Base-by-base conservation (phyloP, 2,113 vertebrate genomes). In the Acinonyx jubatus region DNA sequence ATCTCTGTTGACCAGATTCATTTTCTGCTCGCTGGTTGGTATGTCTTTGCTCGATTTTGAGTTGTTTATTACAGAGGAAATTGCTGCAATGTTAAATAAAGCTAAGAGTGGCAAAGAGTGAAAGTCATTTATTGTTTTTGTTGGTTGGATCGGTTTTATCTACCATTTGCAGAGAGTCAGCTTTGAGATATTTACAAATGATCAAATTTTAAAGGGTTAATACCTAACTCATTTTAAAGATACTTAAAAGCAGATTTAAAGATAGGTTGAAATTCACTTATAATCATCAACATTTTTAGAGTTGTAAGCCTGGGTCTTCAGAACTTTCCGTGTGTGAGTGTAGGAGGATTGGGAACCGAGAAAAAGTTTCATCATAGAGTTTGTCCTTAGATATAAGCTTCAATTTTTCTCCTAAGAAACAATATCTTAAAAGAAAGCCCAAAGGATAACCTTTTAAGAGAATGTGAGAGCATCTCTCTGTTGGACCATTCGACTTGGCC, bases 401-500 rank as follows among this genome's bases (percentile, higher is more conserved):
- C 94, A 89, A 36, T 96, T 94, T 97, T 81, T 80, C 78, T 93
- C 68, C 63, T 84, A 96, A 94, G 82, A 97, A 97, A 90, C 85
- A 97, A 71, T 91, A 96, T 80, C 83, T 98, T 73, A 87, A 89
- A 96, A 96, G 86, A 97, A 94, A 94, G 69, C 85, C 82, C 63
- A 79, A 91, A 93, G 48, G 79, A 89, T 97, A 97, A 79, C 78
- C 66, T 97, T 94, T 97, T 89, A 94, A 91, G 94, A 94, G 95
- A 95, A 83, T 71, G 76, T 74, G 88, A 96, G 52, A 89, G 38
- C 13, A 19, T 96, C 69, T 94, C 66, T 98, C 95, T 66, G 48
- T 86, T 93, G 78, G 66, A 50, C 94, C 55, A 29, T 94, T 96
- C n/a, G 18, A 19, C 85, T 81, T 93, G 91, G 93, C 27, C 82